Base-by-base conservation (phyloP, 2,113 vertebrate genomes). In the Sebastes schlegelii region DNA sequence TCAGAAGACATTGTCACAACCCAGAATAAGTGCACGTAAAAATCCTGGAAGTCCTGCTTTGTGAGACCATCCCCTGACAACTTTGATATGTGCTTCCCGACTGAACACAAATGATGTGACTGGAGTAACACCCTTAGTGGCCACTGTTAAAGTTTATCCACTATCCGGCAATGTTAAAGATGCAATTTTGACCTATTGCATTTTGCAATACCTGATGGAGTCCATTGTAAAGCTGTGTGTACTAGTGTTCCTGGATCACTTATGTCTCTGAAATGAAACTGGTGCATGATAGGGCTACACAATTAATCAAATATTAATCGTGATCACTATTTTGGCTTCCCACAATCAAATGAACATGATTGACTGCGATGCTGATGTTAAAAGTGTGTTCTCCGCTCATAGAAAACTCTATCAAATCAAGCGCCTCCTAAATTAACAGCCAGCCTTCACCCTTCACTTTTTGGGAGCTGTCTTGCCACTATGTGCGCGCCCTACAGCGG, bases 1-100 rank as follows among this genome's bases (percentile, higher is more conserved):
- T 58, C 34, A 46, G 23, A 51, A 68, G 69, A 73, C 48, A 68
- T 57, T 61, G 17, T 65, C n/a, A 48, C 19, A 74, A 70, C 34
- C 9, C 8, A 64, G 48, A 67, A 48, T 8, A 75, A 54, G 23
- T 54, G 1, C 2, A 46, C 43, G 52, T 40, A 63, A 66, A 55
- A 68, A 23, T 42, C 21, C 34, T 61, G 13, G 12, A 68, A 63
- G 46, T 62, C 17, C 42, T 70, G 8, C 52, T 34, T 21, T 0
- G 1, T 21, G 17, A 51, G 14, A 21, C 4, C 5, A 46, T 3
- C 16, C 13, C 14, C 71, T 17, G 19, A 61, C 13, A 51, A 3
- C 17, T 57, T 62, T 52, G n/a, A 67, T 57, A 16, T 57, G 21
- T 7, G 5, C 17, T 34, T 60, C 10, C 12, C 46, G 49, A 42